Base-by-base conservation (phyloP, 2,888 invertebrate species). In the Megastigmus dorsalis region DNA sequence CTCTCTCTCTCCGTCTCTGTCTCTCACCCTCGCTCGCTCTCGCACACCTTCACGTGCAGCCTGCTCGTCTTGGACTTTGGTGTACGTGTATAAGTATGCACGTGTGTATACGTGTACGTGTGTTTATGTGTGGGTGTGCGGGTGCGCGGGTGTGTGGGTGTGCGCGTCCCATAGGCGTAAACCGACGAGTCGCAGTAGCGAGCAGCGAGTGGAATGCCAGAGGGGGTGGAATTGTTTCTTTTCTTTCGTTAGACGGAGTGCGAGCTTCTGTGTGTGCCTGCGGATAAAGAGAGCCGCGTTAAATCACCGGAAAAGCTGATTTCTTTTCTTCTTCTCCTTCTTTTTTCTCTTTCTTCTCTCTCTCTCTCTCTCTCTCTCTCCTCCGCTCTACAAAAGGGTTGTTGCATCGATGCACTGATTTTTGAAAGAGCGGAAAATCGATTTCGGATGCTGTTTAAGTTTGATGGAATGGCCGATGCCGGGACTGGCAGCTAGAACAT, bases 261-360 rank as follows among this genome's bases (percentile, higher is more conserved):
- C 15, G 43, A n/a, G 15, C 41, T 41, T 41, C 2, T 41, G 2
- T 41, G 7, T 41, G 41, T 10, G 41, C 13, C 5, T 41, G 13
- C 7, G 50, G 6, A 30, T 20, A 20, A 13, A 18, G 48, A 20
- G 33, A 23, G 38, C 15, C 15, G 59, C 28, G 66, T 54, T 54
- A 66, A 66, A 66, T 52, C 66, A 36, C 41, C 54, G 66, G 66
- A 66, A 66, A 66, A 66, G 66, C 66, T 52, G 65, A 65, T 65
- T 36, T 52, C n/a, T n/a, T n/a, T n/a, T 18, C 52, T 30, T 23
- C n/a, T 62, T 23, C 50, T 13, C 18, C 20, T 26, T 50, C 52
- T n/a, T n/a, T n/a, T n/a, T n/a, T n/a, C n/a, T n/a, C n/a, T n/a
- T n/a, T n/a, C n/a, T n/a, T n/a, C n/a, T n/a, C n/a, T n/a, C n/a